A percentile compares a stretch with the other conserved stretches of the same genome.
phyloP scores from a whole-genome alignment of 2,797 vertebrate species.

The Sarcophilus harrisii region DNA sequence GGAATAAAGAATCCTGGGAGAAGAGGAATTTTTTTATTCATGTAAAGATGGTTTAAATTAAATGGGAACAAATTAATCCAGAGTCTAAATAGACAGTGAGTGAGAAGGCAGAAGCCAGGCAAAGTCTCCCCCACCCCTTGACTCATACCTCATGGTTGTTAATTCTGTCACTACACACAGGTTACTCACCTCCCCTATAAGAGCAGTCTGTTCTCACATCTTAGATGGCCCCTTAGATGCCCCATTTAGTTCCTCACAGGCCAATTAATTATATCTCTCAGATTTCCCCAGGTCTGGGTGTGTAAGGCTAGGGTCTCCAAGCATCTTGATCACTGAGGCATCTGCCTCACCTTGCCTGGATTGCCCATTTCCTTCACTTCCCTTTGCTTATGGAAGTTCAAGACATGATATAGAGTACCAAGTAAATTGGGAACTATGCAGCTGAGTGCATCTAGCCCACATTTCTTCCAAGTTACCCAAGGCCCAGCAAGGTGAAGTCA shows the following conservation, averaged over 20 bases:
- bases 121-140: slow-evolving; percentile 23
- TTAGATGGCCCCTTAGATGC: slow-evolving; percentile 12
- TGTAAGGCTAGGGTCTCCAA: slow-evolving; percentile 13
- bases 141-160: slow-evolving; percentile 3
- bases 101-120: slow-evolving; percentile 37
- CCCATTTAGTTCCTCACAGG: slow-evolving; percentile 47
- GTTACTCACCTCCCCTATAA: slow-evolving; percentile 16
- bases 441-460: neutral
- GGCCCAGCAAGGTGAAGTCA: neutral
- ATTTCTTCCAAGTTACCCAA: neutral
- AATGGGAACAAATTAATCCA: slow-evolving; percentile 42
- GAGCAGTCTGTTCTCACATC: slow-evolving; percentile 52
- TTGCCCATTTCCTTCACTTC: slow-evolving; percentile 49
- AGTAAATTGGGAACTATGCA: neutral
- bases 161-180: neutral
- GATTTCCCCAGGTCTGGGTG: slow-evolving; percentile 59
- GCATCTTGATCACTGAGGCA: slow-evolving; percentile 52
- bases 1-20: slow-evolving; percentile 11
- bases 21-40: slow-evolving; percentile 22
- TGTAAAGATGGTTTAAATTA: neutral
- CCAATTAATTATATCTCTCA: slow-evolving; percentile 59
- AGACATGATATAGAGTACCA: neutral
- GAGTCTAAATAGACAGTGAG: neutral
- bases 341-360: slow-evolving; percentile 53
- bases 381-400: neutral